Base-by-base conservation (phyloP, 2,113 vertebrate species). In the Triplophysa rosa region DNA sequence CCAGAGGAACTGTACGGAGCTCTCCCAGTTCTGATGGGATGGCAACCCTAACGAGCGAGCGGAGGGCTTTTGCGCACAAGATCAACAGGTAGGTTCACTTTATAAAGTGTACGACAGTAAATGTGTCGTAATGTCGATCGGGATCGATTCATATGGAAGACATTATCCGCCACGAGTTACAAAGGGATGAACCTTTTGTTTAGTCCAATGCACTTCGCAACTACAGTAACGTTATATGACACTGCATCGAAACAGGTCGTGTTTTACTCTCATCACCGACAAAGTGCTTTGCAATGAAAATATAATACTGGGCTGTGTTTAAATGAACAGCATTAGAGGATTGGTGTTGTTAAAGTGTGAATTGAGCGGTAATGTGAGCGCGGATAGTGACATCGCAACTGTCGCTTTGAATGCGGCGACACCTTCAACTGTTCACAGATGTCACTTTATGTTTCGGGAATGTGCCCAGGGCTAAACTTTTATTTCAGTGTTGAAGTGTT, bases 41-140 rank as follows among this genome's bases (percentile, higher is more conserved):
- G 92, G 87, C 93, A 84, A 93, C 93, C 58, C 89, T 94, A 21
- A 86, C 89, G 52, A 91, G 90, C 81, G 95, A 96, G 66, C 92
- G 95, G 89, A 94, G 95, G 88, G 95, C 95, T 82, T 96, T 96
- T 86, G 95, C 95, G 80, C 95, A 95, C 85, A 95, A 95, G 88
- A 96, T 95, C 85, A 96, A 94, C 92, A 94, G 95, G 95, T 96
- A 26, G 3, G 83, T 65, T 12, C 13, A 70, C 58, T 65, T 65
- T 5, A n/a, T 2, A 42, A 23, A 29, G 14, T 21, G 23, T n/a
- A 21, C 5, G n/a, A 23, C 17, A 0, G 19, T 10, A 16, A 24
- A 49, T 2, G 62, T 9, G 61, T 66, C 8, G 62, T 49, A 40
- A 17, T 2, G 3, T 52, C 14, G 42, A 52, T 23, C 59, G 59